A percentile compares a stretch with the other conserved stretches of the same genome.
Conservation (phyloP, 1,140 invertebrate genomes). For the Plutomurus gul region DNA sequence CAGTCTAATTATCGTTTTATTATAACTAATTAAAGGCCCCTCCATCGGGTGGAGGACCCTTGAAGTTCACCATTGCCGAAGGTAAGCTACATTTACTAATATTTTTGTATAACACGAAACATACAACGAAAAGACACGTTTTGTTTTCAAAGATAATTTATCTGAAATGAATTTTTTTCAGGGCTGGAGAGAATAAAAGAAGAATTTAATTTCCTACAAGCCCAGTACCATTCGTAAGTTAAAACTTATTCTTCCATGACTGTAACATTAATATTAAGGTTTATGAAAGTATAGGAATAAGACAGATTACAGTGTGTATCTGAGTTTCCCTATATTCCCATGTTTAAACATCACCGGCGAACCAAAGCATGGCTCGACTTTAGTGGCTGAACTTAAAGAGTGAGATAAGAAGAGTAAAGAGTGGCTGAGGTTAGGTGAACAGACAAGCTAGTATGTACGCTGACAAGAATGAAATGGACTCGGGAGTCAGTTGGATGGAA, state of each 20-base stretch:
- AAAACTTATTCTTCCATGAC: not conserved
- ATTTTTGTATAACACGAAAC: no score
- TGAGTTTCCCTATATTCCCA: no score
- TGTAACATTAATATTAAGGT: not conserved
- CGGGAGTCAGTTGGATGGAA: not conserved
- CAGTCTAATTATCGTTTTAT: not conserved
- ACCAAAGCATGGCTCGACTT: slow-evolving; percentile 1
- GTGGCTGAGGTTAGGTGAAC: slow-evolving; percentile 35
- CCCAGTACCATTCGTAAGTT: slow-evolving; percentile 97
- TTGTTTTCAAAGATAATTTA: no score
- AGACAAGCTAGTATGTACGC: slow-evolving; percentile 34
- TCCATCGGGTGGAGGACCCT: slow-evolving; percentile 81
- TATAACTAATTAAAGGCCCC: slow-evolving; percentile 77
- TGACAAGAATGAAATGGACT: slow-evolving; percentile 27
- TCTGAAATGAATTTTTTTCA: no score
- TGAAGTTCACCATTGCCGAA: slow-evolving; percentile 95
- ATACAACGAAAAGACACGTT: no score
- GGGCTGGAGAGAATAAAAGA: slow-evolving; percentile 97
- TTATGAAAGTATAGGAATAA: no score
- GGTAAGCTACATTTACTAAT: no score
- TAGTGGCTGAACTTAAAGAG: slow-evolving; percentile 9
- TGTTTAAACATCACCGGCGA: slow-evolving; percentile 8
- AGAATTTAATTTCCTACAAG: slow-evolving; percentile 97
- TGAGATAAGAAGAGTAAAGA: slow-evolving; percentile 13
- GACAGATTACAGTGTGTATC: no score